Evolutionary conservation across 2,113 vertebrate genomes (phyloP).

Genomic region (Nansenia antarctica): DNA sequence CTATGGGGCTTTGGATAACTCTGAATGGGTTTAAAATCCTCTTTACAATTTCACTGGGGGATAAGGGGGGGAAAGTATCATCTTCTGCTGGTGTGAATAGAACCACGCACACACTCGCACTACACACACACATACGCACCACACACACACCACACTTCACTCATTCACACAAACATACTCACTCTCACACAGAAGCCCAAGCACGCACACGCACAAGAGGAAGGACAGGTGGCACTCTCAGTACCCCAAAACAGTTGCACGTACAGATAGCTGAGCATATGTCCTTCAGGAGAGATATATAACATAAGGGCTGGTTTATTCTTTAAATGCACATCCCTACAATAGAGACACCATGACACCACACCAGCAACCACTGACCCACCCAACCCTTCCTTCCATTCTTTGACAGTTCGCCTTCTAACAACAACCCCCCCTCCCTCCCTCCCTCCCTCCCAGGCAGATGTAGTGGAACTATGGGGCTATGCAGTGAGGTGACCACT

Average conservation of each 20-base stretch:
- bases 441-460: constrained; percentile 50
- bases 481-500: background rate
- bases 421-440: constrained; percentile 18
- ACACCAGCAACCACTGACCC: constrained; percentile 27
- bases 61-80: constrained; percentile 22
- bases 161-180: constrained; percentile 17
- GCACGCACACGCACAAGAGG: constrained; percentile 29
- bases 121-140: constrained; percentile 43
- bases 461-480: constrained; percentile 58
- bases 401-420: constrained; percentile 46
- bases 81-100: constrained; percentile 69
- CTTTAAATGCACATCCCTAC: constrained; percentile 28
- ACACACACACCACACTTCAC: constrained; percentile 41
- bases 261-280: constrained; percentile 33
- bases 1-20: constrained; percentile 67
- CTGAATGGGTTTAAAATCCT: constrained; percentile 72
- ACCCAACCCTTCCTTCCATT: too few relatives aligned
- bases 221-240: constrained; percentile 50
- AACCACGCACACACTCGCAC: constrained; percentile 37
- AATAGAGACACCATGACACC: constrained; percentile 28
- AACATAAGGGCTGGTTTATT: background rate
- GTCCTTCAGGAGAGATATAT: constrained; percentile 37
- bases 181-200: background rate
- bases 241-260: constrained; percentile 37
- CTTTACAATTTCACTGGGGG: constrained; percentile 60